These are phyloP conservation scores for Tipula vernalis DNA, from an alignment of 2,888 invertebrate genomes.

Conservation along the genomic window DNA sequence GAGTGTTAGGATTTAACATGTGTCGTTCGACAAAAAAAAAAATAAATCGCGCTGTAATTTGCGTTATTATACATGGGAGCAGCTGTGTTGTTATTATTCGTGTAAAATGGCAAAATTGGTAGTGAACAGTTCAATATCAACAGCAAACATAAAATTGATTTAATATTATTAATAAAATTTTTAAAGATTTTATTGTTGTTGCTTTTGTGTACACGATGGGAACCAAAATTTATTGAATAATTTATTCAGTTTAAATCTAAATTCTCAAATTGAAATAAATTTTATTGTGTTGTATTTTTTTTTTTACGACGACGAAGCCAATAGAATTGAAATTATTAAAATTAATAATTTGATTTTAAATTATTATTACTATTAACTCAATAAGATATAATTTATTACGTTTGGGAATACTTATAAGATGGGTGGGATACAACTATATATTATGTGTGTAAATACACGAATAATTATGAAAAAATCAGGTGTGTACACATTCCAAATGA, in stretches of 20 bases:
- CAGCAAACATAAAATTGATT: not conserved
- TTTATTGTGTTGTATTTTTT: not conserved
- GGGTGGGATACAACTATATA: not conserved
- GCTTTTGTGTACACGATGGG: not conserved
- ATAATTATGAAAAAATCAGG: not conserved
- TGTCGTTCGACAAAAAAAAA: not conserved
- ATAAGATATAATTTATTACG: not conserved
- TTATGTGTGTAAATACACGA: not conserved
- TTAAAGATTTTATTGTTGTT: not conserved
- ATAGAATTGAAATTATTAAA: conserved; percentile 4
- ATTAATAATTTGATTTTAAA: not conserved
- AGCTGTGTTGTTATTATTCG: not conserved
- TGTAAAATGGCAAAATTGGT: not conserved
- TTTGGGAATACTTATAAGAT: not conserved
- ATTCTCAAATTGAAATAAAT: not conserved
- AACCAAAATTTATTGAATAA: not conserved
- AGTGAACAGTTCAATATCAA: not conserved
- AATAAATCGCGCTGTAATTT: not conserved
- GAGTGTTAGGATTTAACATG: not conserved
- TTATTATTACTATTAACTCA: not conserved
- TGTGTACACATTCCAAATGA: not conserved
- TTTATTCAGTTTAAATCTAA: not conserved
- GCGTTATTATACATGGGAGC: not conserved
- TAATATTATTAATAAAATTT: not conserved
- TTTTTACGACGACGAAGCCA: not conserved